Conservation (phyloP, 2,797 vertebrate species). For the Otus scops region DNA sequence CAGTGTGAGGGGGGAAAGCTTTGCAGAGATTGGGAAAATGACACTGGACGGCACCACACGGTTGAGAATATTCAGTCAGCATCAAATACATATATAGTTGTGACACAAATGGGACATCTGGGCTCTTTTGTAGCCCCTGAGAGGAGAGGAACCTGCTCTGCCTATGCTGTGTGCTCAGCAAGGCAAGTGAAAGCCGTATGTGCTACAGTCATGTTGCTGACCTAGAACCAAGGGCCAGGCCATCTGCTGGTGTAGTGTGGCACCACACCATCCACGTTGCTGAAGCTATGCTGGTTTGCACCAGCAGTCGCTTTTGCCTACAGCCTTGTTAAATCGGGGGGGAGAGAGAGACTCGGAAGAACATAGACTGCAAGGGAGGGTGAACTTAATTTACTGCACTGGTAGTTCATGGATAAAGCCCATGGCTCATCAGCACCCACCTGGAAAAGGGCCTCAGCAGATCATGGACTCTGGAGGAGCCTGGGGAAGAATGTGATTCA, state of each 20-base stretch:
- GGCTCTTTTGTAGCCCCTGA: neutral
- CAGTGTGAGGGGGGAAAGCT: neutral
- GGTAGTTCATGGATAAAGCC: neutral
- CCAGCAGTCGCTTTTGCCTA: neutral
- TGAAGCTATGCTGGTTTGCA: neutral
- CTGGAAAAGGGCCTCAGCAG: neutral
- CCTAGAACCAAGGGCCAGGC: neutral
- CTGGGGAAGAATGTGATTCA: neutral
- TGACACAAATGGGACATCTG: neutral
- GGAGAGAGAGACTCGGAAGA: neutral
- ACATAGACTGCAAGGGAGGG: neutral
- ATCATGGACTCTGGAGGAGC: neutral
- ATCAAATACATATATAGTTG: neutral
- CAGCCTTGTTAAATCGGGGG: neutral
- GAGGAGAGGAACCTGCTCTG: fast-evolving
- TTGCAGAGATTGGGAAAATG: neutral
- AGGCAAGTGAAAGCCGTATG: neutral
- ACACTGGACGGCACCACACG: fast-evolving
- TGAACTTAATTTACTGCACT: neutral
- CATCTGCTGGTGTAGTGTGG: fast-evolving
- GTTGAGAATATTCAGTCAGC: neutral
- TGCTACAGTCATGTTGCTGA: neutral
- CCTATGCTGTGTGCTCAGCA: fast-evolving
- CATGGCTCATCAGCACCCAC: neutral
- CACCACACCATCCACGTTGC: fast-evolving